Percentiles rank a stretch among this genome's conserved stretches.
Conservation (phyloP, 2,797 vertebrate genomes). For the Silurus aristotelis region DNA sequence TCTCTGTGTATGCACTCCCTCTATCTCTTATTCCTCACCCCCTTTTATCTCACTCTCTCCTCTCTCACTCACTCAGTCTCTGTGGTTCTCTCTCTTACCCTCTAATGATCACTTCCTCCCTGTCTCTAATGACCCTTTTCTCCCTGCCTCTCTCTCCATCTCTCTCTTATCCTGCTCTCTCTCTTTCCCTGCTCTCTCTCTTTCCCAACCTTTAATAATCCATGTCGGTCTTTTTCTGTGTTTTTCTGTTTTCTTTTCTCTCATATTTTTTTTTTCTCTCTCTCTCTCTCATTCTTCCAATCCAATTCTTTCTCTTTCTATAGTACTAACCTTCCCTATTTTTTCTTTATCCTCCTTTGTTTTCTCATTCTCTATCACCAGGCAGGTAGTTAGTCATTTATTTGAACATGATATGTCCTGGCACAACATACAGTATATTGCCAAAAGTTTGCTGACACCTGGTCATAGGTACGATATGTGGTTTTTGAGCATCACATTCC, state of each 20-base stretch:
- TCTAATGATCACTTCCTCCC: conserved; percentile 10
- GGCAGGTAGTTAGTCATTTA: neutral
- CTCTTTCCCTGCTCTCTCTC: neutral
- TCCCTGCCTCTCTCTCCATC: neutral
- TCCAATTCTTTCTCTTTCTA: neutral
- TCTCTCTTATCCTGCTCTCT: neutral
- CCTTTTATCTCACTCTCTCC: neutral
- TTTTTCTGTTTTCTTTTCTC: neutral
- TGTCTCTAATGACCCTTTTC: conserved; percentile 9
- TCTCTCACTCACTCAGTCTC: neutral
- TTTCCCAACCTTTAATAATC: conserved; percentile 8
- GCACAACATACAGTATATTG: neutral
- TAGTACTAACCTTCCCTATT: neutral
- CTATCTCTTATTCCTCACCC: neutral
- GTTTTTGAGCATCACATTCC: too few relatives aligned
- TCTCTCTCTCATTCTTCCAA: neutral
- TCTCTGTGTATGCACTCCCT: neutral
- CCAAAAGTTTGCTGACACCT: too few relatives aligned
- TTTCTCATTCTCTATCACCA: neutral
- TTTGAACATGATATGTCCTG: neutral
- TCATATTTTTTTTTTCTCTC: neutral
- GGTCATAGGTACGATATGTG: too few relatives aligned
- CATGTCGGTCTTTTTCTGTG: neutral
- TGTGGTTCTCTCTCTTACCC: neutral
- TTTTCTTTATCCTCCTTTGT: neutral